A percentile compares a stretch with the other conserved stretches of the same genome.
These are phyloP conservation scores for Plusia festucae DNA, from an alignment of 2,888 invertebrate species.

Conservation along the genomic window DNA sequence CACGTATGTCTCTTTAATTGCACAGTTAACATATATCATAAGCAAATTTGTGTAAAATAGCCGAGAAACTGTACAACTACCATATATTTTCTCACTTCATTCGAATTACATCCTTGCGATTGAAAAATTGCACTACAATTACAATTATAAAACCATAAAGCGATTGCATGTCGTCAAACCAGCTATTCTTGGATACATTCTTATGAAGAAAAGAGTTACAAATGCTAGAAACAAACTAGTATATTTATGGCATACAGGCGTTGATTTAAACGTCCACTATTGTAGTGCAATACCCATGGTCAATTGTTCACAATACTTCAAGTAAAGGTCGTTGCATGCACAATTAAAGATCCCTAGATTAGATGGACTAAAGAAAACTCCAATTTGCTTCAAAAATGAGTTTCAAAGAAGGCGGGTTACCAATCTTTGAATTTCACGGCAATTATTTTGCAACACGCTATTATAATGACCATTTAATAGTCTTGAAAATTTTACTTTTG, in stretches of 20 bases:
- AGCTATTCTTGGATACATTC: constrained; percentile 1
- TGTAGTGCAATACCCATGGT: constrained; percentile 19
- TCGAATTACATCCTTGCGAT: not conserved
- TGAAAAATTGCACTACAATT: constrained; percentile 1
- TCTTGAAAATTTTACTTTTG: not conserved
- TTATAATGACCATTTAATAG: constrained; percentile 24
- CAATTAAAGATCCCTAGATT: constrained; percentile 50
- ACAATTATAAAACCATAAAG: constrained; percentile 20
- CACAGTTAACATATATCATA: too few species aligned
- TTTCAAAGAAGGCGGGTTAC: constrained; percentile 36
- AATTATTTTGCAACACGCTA: constrained; percentile 49
- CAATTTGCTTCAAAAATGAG: constrained; percentile 37
- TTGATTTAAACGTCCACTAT: constrained; percentile 27
- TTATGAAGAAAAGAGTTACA: constrained; percentile 6
- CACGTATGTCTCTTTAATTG: too few species aligned
- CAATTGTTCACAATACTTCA: constrained; percentile 21
- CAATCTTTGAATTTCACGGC: constrained; percentile 36
- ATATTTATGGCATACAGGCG: constrained; percentile 13
- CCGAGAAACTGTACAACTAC: not conserved
- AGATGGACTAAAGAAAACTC: constrained; percentile 34
- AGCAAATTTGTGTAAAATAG: too few species aligned
- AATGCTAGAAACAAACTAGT: constrained; percentile 19
- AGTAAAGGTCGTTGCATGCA: constrained; percentile 53
- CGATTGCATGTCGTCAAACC: constrained; percentile 5
- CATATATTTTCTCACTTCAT: not conserved